Base-by-base conservation (phyloP, 2,888 invertebrate genomes). In the Nesidiocoris tenuis region DNA sequence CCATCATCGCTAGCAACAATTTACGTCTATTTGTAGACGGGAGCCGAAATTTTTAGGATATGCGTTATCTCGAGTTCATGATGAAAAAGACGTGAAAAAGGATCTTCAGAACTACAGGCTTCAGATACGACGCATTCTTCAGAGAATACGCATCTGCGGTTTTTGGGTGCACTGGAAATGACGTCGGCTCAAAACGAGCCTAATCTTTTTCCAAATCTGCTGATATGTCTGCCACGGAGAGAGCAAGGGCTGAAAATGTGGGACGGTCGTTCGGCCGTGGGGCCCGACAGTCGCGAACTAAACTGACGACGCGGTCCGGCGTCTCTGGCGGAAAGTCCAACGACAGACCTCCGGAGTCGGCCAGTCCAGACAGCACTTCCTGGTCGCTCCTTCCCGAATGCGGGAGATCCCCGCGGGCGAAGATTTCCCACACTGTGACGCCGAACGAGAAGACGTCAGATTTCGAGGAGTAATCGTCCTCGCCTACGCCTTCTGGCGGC, bases 401-500 rank as follows among this genome's bases (percentile, higher is more conserved):
- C 0, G 94, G 94, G 80, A 93, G 82, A 80, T 91, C 91, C 16
- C 91, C 93, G 82, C 91, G 89, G 79, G 89, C 88, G 83, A 93
- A 91, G 79, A 96, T 90, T 85, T 97, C 97, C 95, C 95, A 96
- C 21, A 94, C 87, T 16, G 95, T 88, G 19, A 92, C 93, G 0
- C 92, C 95, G 82, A 91, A 96, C 80, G 96, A 91, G 85, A 95
- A 97, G 0, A 95, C 92, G 84, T 97, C 97, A 81, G 95, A 95
- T 83, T 96, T 96, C 61, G 93, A 92, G 16, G 96, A 95, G 83
- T 90, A 95, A 78, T 96, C 95, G 76, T 94, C 94, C 81, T 96
- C 96, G 79, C 92, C 86, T 0, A 95, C 91, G 0, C 95, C 95
- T 83, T 98, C 97, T 18, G 89, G 87, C 0, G 96, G 93, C 83